A percentile compares a stretch with the other conserved stretches of the same genome.
Conservation (phyloP, 1,140 invertebrate species). For the Brachystomella parvula region DNA sequence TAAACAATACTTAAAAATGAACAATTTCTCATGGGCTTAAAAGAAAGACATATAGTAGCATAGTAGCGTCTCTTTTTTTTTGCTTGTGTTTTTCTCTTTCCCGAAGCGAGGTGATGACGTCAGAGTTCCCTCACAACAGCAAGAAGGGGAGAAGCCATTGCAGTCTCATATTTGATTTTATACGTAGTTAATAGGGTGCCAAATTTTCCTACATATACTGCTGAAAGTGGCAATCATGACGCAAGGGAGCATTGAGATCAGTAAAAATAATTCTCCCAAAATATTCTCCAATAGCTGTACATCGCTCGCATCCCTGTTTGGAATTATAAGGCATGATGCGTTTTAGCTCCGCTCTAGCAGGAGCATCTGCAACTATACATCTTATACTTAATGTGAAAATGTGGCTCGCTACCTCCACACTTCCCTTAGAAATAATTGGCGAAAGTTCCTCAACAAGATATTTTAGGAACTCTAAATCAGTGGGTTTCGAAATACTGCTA, state of each 20-base stretch:
- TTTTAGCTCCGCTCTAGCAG: constrained; percentile 27
- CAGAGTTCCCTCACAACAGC: too few relatives aligned
- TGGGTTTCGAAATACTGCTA: background rate
- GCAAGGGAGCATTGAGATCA: background rate
- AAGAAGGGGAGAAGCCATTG: too few relatives aligned
- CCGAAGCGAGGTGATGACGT: too few relatives aligned
- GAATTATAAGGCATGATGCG: constrained; percentile 25
- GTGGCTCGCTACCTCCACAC: background rate
- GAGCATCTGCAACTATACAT: constrained; percentile 27
- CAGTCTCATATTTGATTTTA: too few relatives aligned
- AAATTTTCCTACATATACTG: too few relatives aligned
- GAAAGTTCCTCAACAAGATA: constrained; percentile 18
- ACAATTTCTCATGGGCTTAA: too few relatives aligned
- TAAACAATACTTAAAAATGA: too few relatives aligned
- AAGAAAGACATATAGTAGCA: too few relatives aligned
- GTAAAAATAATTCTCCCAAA: constrained; percentile 13
- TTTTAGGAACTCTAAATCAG: background rate
- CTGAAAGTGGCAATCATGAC: too few relatives aligned
- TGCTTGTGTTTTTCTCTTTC: too few relatives aligned
- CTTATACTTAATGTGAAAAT: constrained; percentile 13
- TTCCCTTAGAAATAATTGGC: constrained; percentile 10
- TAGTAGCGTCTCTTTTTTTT: too few relatives aligned
- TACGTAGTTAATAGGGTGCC: too few relatives aligned
- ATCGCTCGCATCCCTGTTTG: constrained; percentile 43
- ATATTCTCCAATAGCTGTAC: constrained; percentile 38